A percentile compares a stretch with the other conserved stretches of the same genome.
phyloP scores from a whole-genome alignment of 2,888 invertebrate species.

The Cheilosia pagana region DNA sequence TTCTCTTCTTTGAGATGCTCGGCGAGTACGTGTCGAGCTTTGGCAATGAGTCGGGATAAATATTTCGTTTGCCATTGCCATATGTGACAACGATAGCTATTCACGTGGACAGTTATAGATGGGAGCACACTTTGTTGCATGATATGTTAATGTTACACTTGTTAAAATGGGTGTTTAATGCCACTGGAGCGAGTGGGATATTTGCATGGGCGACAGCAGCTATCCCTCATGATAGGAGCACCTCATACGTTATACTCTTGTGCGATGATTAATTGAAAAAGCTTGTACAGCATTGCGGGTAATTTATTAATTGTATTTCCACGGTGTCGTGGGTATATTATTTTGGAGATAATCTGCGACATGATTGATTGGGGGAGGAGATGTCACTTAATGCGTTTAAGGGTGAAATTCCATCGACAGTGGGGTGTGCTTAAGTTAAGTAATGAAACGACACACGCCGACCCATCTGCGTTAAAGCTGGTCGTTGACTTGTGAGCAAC shows the following conservation, averaged over 20 bases:
- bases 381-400: slow-evolving; percentile 11
- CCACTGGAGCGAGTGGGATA: not conserved
- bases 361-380: not conserved
- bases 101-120: slow-evolving; percentile 50
- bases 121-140: slow-evolving; percentile 29
- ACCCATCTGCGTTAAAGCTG: too few relatives aligned
- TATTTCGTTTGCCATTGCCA: slow-evolving; percentile 44
- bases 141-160: slow-evolving; percentile 51
- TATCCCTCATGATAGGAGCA: slow-evolving; percentile 9
- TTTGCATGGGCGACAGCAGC: not conserved
- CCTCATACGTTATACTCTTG: slow-evolving; percentile 16
- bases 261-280: slow-evolving; percentile 55
- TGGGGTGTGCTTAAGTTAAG: slow-evolving; percentile 15
- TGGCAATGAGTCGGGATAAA: slow-evolving; percentile 28
- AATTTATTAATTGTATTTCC: slow-evolving; percentile 32
- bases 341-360: slow-evolving; percentile 30
- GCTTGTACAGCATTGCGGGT: not conserved
- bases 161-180: slow-evolving; percentile 41
- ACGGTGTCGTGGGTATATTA: not conserved
- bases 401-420: slow-evolving; percentile 1
- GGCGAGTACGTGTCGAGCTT: slow-evolving; percentile 40
- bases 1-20: slow-evolving; percentile 26
- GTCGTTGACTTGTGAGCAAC: too few relatives aligned
- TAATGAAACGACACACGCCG: not conserved
- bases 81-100: slow-evolving; percentile 38